Base-by-base conservation (phyloP, 2,888 invertebrate species). In the Trisateles emortualis region DNA sequence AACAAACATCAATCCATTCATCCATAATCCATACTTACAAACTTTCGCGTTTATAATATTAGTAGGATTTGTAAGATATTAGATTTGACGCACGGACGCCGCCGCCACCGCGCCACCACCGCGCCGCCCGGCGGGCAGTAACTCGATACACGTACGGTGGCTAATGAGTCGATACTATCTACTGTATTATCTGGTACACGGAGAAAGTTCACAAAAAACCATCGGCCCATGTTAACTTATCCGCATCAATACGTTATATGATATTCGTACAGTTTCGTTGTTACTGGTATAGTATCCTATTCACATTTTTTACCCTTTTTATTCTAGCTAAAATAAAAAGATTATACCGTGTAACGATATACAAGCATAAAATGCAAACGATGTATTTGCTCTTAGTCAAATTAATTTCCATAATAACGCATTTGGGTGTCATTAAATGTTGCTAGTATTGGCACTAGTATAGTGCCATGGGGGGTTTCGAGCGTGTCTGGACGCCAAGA, bases 31-130 rank as follows among this genome's bases (percentile, higher is more conserved):
- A n/a, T n/a, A n/a, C n/a, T n/a, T n/a, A n/a, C n/a, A n/a, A n/a
- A n/a, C n/a, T n/a, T n/a, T n/a, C n/a, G n/a, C n/a, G n/a, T n/a
- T n/a, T n/a, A n/a, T n/a, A n/a, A n/a, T n/a, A n/a, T n/a, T n/a
- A n/a, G n/a, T n/a, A n/a, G n/a, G n/a, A n/a, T n/a, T n/a, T n/a
- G n/a, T n/a, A n/a, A 62, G 49, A 63, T 60, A 61, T 58, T 42
- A 52, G 35, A 65, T 61, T 56, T 67, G 47, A 67, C 68, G 69
- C 70, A 48, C 67, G 64, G 59, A 47, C 45, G 63, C 56, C 44
- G 46, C 59, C 54, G 68, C 62, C 40, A 48, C 19, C 46, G 40
- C 13, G 35, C 24, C n/a, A 2, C 8, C 24, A 13, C 19, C n/a
- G 8, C n/a, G 19, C 16, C 14, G 10, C 3, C 5, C 6, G 36